These are phyloP conservation scores for Oryzias celebensis DNA, from an alignment of 2,113 vertebrate species.

Conservation along the genomic window DNA sequence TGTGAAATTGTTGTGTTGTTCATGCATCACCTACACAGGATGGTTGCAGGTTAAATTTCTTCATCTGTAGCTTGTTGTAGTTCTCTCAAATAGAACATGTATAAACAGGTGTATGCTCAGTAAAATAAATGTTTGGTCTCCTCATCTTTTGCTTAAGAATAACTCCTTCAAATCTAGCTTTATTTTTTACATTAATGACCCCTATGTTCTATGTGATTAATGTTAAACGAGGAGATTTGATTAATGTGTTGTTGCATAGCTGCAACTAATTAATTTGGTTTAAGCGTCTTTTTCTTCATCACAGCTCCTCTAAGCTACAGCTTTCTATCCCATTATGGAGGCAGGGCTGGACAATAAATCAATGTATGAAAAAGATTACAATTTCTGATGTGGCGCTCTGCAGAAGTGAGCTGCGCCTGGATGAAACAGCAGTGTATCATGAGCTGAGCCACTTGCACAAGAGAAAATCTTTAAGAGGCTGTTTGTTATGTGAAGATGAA, in stretches of 20 bases:
- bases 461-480: slow-evolving; percentile 19
- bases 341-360: slow-evolving; percentile 48
- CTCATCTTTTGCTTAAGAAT: slow-evolving; percentile 18
- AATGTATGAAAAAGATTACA: slow-evolving; percentile 27
- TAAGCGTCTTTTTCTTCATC: slow-evolving; percentile 42
- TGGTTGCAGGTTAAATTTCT: not conserved
- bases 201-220: slow-evolving; percentile 32
- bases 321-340: slow-evolving; percentile 53
- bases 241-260: slow-evolving; percentile 48
- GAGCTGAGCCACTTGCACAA: slow-evolving; percentile 1
- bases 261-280: slow-evolving; percentile 37
- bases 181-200: slow-evolving; percentile 32
- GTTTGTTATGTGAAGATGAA: slow-evolving; percentile 40
- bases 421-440: slow-evolving; percentile 34
- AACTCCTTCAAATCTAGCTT: slow-evolving; percentile 20
- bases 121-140: not conserved
- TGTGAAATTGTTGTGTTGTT: too few relatives aligned
- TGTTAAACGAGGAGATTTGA: slow-evolving; percentile 25
- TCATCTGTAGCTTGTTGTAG: too few relatives aligned
- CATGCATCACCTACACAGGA: not conserved
- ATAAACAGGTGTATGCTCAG: not conserved
- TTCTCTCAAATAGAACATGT: too few relatives aligned
- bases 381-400: slow-evolving; percentile 2
- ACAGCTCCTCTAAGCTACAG: slow-evolving; percentile 29
- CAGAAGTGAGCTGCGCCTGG: slow-evolving; percentile 2